These are phyloP conservation scores for Coryphaenoides rupestris DNA, from an alignment of 2,113 vertebrate species.

Conservation along the genomic window DNA sequence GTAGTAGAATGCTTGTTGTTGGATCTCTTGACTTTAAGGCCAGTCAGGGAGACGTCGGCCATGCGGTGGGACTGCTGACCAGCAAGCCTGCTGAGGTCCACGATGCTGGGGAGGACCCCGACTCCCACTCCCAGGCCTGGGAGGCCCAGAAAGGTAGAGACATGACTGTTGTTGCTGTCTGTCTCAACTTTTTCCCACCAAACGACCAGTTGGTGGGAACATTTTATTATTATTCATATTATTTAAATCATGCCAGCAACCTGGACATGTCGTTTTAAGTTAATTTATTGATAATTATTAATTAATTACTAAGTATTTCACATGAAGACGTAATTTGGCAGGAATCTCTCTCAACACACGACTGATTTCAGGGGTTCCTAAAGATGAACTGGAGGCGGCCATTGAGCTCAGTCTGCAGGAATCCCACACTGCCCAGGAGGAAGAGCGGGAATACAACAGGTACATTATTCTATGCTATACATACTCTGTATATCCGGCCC, in stretches of 20 bases:
- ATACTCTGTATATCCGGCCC: too few relatives aligned
- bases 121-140: slow-evolving; percentile 53
- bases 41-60: slow-evolving; percentile 86
- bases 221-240: too few relatives aligned
- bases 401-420: slow-evolving; percentile 76
- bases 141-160: slow-evolving; percentile 61
- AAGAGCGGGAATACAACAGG: slow-evolving; percentile 78
- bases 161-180: too few relatives aligned
- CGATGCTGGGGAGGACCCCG: slow-evolving; percentile 59
- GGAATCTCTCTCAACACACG: not conserved
- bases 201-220: too few relatives aligned
- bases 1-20: not conserved
- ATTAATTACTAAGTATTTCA: too few relatives aligned
- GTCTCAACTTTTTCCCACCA: too few relatives aligned
- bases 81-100: slow-evolving; percentile 56
- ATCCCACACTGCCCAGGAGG: slow-evolving; percentile 66
- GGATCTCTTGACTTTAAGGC: slow-evolving; percentile 63
- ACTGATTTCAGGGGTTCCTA: slow-evolving; percentile 49
- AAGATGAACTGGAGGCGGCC: slow-evolving; percentile 72
- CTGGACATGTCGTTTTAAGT: too few relatives aligned
- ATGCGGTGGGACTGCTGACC: slow-evolving; percentile 85
- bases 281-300: too few relatives aligned
- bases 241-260: not conserved
- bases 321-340: not conserved
- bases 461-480: slow-evolving; percentile 39